Evolutionary conservation across 2,888 invertebrate genomes (phyloP), one percentile per base, ranked within the genome.

Genomic region (Corythucha ciliata): DNA sequence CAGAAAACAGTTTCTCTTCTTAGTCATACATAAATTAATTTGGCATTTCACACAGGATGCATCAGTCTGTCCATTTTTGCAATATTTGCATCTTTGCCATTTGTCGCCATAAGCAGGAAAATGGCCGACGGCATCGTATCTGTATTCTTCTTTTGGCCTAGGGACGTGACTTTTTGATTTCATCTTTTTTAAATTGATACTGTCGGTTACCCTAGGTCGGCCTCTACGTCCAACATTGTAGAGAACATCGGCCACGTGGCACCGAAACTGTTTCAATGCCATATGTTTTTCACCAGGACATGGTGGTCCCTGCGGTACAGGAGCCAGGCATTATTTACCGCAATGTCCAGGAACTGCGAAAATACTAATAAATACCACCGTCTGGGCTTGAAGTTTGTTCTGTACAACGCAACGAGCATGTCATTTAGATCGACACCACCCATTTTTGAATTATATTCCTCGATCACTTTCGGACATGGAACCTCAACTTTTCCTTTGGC

Each of bases 351-450:
- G 12, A 41, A 41, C n/a, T 41, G 41, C n/a, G 12, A 25, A 20
- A 41, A 41, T 12, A n/a, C n/a, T 18, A n/a, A 18, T 16, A 18
- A 10, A n/a, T 24, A 41, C 41, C 41, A 41, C 24, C 26, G 18
- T 18, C 16, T 22, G 18, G 24, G 22, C 18, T 25, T 22, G 18
- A 40, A 21, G 8, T 25, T 26, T 2, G 45, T 55, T 22, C 49
- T 20, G 34, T 55, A 51, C 7, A 56, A 26, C 7, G 52, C 26
- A 3, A 57, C 29, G 4, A 55, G 16, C 54, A 57, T 55, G 21
- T 52, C 52, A 6, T 36, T 12, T 0, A 56, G 41, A 47, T 56
- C 54, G 1, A 56, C 47, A 10, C 53, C 53, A 27, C 50, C 55
- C 53, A 56, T 56, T 10, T 50, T 36, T 1, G 42, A 37, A 21